Conservation (phyloP, 2,113 vertebrate genomes). For the Hippocampus comes region DNA sequence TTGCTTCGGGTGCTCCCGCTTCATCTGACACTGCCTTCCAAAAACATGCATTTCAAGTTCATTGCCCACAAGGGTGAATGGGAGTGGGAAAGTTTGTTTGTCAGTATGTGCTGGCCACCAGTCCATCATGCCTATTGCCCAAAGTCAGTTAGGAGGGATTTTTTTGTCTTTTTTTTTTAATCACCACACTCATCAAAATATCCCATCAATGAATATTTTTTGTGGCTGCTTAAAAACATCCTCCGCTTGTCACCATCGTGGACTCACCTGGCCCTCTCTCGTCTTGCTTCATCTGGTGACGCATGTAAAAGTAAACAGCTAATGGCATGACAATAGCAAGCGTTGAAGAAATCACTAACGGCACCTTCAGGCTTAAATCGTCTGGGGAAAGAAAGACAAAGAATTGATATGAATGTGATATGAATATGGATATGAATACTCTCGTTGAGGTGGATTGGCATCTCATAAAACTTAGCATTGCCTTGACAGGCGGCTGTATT, state of each 20-base stretch:
- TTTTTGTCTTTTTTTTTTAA: neutral
- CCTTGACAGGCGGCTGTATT: neutral
- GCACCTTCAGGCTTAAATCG: rapidly evolving
- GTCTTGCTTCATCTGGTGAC: rapidly evolving
- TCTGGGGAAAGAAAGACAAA: constrained; percentile 2
- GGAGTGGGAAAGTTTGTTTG: too few species aligned
- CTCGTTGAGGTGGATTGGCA: neutral
- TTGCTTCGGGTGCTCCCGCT: too few species aligned
- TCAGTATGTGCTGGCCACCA: too few species aligned
- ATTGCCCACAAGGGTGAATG: too few species aligned
- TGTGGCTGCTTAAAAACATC: too few species aligned
- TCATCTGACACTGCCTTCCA: too few species aligned
- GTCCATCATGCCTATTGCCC: neutral
- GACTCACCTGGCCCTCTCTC: rapidly evolving
- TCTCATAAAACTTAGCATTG: neutral
- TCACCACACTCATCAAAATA: neutral
- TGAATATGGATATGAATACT: neutral
- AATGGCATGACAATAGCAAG: neutral
- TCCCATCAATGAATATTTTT: neutral
- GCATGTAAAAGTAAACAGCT: neutral
- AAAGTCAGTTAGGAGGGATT: too few species aligned
- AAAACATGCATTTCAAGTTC: too few species aligned
- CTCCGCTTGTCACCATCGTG: neutral
- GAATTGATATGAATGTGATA: too few species aligned
- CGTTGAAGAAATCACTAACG: rapidly evolving